Conservation (phyloP, 2,113 vertebrate genomes). For the Sylvietta virens region DNA sequence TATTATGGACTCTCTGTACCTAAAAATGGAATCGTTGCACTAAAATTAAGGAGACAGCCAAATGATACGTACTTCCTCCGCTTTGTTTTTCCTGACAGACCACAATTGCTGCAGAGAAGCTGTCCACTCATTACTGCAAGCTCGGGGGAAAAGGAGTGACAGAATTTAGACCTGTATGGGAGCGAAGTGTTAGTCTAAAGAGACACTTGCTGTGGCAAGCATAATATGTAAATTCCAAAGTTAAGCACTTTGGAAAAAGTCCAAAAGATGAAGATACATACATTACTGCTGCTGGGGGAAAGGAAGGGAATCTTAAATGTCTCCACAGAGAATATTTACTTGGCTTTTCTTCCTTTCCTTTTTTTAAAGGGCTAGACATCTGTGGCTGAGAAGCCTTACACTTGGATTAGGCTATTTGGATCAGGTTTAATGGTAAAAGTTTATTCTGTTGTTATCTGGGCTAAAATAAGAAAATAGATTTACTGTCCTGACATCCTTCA, state of each 20-base stretch:
- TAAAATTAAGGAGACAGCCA: slow-evolving; percentile 66
- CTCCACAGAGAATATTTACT: slow-evolving; percentile 1
- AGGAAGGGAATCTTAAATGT: slow-evolving; percentile 27
- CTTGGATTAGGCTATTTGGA: not conserved
- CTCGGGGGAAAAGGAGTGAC: slow-evolving; percentile 42
- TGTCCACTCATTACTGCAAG: slow-evolving; percentile 13
- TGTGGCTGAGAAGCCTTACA: not conserved
- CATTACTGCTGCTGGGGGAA: slow-evolving; percentile 14
- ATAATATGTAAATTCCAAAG: slow-evolving; percentile 37
- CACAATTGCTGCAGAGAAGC: slow-evolving; percentile 55
- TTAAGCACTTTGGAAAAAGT: slow-evolving; percentile 45
- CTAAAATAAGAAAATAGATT: not conserved
- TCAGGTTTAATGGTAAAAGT: not conserved
- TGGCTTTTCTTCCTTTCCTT: not conserved
- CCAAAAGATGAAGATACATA: slow-evolving; percentile 48
- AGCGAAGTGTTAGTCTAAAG: not conserved
- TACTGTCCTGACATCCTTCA: not conserved
- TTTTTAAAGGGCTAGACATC: not conserved
- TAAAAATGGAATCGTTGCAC: slow-evolving; percentile 67
- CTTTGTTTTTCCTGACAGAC: slow-evolving; percentile 55
- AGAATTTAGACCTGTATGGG: not conserved
- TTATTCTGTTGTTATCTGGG: not conserved
- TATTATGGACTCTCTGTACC: slow-evolving; percentile 31
- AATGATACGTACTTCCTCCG: slow-evolving; percentile 53
- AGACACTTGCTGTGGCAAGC: slow-evolving; percentile 53